Evolutionary conservation across 2,797 vertebrate genomes (phyloP).

Genomic region (Melanotaenia pygmaea): DNA sequence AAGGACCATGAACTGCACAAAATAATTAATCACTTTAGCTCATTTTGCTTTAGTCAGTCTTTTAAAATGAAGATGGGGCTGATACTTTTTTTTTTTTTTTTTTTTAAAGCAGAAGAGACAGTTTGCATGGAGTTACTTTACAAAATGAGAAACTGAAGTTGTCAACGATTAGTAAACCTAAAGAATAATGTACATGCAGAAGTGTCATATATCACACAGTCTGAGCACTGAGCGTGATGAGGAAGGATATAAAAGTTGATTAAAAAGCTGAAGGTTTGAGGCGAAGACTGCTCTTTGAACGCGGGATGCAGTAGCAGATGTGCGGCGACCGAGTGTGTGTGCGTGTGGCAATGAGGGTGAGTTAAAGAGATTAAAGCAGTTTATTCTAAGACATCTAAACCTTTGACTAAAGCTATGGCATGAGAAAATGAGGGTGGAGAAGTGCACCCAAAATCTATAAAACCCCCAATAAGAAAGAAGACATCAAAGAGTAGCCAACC

Average conservation of each 20-base stretch:
- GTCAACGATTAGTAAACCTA: slow-evolving; percentile 45
- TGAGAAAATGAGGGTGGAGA: slow-evolving; percentile 56
- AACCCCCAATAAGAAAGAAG: slow-evolving; percentile 57
- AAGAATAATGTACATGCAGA: slow-evolving; percentile 44
- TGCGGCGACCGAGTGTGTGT: slow-evolving; percentile 42
- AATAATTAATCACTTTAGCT: slow-evolving; percentile 57
- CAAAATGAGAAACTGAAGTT: slow-evolving; percentile 37
- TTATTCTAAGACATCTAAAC: slow-evolving; percentile 79
- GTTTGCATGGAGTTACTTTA: slow-evolving; percentile 25
- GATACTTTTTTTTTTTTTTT: slow-evolving; percentile 24
- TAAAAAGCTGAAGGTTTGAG: slow-evolving; percentile 77
- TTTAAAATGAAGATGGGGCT: slow-evolving; percentile 25
- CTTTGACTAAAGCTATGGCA: slow-evolving; percentile 59
- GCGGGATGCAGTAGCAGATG: slow-evolving; percentile 73
- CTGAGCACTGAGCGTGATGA: slow-evolving; percentile 46
- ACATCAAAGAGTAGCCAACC: slow-evolving; percentile 47
- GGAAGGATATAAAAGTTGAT: slow-evolving; percentile 59
- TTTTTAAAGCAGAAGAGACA: slow-evolving; percentile 29
- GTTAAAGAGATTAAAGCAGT: slow-evolving; percentile 66
- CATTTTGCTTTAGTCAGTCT: slow-evolving; percentile 22
- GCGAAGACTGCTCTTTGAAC: slow-evolving; percentile 62
- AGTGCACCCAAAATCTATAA: slow-evolving; percentile 57
- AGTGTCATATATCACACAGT: slow-evolving; percentile 56
- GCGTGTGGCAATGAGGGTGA: slow-evolving; percentile 35
- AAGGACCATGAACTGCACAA: slow-evolving; percentile 21